These are phyloP conservation scores for Uria lomvia DNA, from an alignment of 2,113 vertebrate genomes.

Conservation along the genomic window DNA sequence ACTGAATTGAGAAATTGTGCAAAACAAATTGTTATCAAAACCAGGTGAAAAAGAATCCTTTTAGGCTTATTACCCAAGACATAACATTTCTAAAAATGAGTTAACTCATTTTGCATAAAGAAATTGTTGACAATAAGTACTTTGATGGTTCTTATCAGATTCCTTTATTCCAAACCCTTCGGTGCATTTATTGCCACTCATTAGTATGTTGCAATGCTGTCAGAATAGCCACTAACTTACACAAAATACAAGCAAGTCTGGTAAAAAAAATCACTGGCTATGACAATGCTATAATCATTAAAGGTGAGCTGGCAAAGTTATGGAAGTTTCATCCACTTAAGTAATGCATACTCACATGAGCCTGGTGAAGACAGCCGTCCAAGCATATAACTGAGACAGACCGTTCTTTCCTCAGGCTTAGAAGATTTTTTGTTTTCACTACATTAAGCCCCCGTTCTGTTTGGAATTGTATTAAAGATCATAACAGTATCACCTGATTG, in stretches of 20 bases:
- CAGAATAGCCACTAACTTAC: neutral
- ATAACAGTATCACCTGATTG: neutral
- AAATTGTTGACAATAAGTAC: neutral
- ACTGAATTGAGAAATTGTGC: neutral
- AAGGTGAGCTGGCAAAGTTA: neutral
- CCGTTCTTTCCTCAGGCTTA: neutral
- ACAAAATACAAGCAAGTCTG: neutral
- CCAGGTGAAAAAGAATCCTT: neutral
- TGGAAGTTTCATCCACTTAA: neutral
- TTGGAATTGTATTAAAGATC: neutral
- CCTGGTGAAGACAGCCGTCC: fast-evolving
- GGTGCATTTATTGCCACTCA: neutral
- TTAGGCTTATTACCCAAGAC: neutral
- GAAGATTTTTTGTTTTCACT: neutral
- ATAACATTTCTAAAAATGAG: neutral
- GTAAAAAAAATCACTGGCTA: neutral
- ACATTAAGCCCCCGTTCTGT: neutral
- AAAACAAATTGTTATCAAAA: neutral
- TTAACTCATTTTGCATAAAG: neutral
- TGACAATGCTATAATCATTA: neutral
- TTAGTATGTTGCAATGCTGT: neutral
- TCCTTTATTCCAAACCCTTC: neutral
- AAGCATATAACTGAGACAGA: neutral
- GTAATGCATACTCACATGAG: neutral
- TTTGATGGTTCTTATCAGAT: neutral